These are phyloP conservation scores for Keiferia lycopersicella DNA, from an alignment of 2,888 invertebrate genomes.

Conservation along the genomic window DNA sequence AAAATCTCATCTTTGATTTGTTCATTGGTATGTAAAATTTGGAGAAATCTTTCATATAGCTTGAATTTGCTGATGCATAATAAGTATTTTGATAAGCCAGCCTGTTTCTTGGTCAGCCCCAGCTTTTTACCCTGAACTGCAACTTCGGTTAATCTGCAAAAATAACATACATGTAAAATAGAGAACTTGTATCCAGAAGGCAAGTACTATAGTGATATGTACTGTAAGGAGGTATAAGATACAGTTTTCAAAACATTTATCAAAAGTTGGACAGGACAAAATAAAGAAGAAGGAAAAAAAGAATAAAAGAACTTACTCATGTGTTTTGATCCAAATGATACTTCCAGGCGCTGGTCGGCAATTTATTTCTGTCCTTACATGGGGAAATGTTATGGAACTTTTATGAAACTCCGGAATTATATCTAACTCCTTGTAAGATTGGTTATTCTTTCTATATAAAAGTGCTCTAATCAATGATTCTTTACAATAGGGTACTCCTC, in stretches of 20 bases:
- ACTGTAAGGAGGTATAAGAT: too few relatives aligned
- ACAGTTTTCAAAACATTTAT: too few relatives aligned
- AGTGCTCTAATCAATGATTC: slow-evolving; percentile 81
- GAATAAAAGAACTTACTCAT: slow-evolving; percentile 48
- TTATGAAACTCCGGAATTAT: slow-evolving; percentile 53
- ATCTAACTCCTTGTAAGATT: slow-evolving; percentile 30
- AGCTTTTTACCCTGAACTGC: slow-evolving; percentile 89
- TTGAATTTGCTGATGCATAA: slow-evolving; percentile 80
- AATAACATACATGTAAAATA: slow-evolving; percentile 40
- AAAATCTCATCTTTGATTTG: slow-evolving; percentile 44
- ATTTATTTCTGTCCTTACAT: slow-evolving; percentile 44
- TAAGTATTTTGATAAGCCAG: slow-evolving; percentile 59
- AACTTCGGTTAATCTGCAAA: slow-evolving; percentile 83
- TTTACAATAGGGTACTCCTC: slow-evolving; percentile 82
- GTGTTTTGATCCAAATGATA: slow-evolving; percentile 60
- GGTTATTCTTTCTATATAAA: slow-evolving; percentile 53
- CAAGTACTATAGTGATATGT: too few relatives aligned
- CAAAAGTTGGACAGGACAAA: not conserved
- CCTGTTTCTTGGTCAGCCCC: slow-evolving; percentile 87
- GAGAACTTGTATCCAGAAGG: too few relatives aligned
- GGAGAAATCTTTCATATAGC: slow-evolving; percentile 73
- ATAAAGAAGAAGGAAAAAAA: too few relatives aligned
- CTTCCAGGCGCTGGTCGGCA: slow-evolving; percentile 59
- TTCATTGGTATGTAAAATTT: slow-evolving; percentile 55
- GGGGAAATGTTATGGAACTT: slow-evolving; percentile 48